Conservation (phyloP, 2,888 invertebrate species). For the Troides oblongomaculatus region DNA sequence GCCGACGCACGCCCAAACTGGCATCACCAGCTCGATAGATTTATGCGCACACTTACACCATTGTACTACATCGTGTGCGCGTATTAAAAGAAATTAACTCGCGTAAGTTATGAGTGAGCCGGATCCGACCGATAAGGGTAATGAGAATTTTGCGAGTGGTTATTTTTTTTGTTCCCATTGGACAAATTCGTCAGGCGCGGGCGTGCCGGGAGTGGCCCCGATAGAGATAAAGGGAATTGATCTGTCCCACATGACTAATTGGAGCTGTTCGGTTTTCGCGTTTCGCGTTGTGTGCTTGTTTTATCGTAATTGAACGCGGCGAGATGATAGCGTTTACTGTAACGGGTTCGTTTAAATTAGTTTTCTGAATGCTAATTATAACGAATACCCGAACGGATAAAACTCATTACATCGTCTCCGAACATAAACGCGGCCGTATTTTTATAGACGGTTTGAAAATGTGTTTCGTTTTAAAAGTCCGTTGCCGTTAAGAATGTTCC, state of each 20-base stretch:
- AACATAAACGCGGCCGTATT: not conserved
- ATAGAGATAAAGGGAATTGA: constrained; percentile 66
- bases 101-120: constrained; percentile 63
- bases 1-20: constrained; percentile 70
- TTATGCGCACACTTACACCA: constrained; percentile 61
- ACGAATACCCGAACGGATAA: constrained; percentile 19
- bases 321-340: constrained; percentile 38
- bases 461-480: not conserved
- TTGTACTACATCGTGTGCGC: constrained; percentile 42
- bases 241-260: constrained; percentile 51
- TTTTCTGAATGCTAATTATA: constrained; percentile 28
- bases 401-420: constrained; percentile 22
- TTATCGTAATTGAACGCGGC: constrained; percentile 41
- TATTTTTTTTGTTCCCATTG: constrained; percentile 38
- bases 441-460: not conserved
- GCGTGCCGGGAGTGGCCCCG: constrained; percentile 35
- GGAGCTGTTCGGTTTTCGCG: constrained; percentile 33
- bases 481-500: not conserved
- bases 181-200: constrained; percentile 64
- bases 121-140: constrained; percentile 65
- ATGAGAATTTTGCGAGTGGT: constrained; percentile 67
- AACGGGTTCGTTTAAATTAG: constrained; percentile 31
- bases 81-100: constrained; percentile 75
- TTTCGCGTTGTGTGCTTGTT: constrained; percentile 37
- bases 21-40: constrained; percentile 73